phyloP scores from a whole-genome alignment of 2,797 vertebrate species.

The Molothrus aeneus region DNA sequence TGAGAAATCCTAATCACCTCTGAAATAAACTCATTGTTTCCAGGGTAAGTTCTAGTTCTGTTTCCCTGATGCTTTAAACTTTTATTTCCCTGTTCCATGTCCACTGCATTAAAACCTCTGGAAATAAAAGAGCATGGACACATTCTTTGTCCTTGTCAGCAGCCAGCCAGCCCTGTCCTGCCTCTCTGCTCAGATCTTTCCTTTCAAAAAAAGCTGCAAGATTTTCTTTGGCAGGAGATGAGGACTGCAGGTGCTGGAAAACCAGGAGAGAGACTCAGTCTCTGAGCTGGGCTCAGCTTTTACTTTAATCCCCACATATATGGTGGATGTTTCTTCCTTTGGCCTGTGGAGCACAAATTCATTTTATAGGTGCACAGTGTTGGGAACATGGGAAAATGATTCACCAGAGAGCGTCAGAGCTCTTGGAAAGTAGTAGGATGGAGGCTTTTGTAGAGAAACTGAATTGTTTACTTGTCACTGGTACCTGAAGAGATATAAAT shows the following conservation, averaged over 20 bases:
- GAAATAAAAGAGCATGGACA: neutral
- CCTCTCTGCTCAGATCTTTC: neutral
- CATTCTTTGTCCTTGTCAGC: neutral
- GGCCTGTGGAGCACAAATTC: fast-evolving
- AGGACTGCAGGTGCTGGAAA: neutral
- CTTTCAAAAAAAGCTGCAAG: neutral
- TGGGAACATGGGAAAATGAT: neutral
- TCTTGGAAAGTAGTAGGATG: neutral
- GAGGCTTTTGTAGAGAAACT: neutral
- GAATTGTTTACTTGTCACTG: neutral
- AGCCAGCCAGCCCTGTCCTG: neutral
- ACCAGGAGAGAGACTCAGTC: neutral
- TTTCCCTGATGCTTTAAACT: neutral
- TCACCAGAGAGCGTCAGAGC: neutral
- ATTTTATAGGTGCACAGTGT: neutral
- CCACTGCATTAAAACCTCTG: neutral
- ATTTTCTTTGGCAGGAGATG: neutral
- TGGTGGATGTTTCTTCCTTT: neutral
- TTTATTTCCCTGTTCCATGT: neutral
- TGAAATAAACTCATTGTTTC: neutral
- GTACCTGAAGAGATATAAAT: neutral
- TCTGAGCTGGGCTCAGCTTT: neutral
- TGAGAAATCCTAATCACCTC: neutral
- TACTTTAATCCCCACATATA: neutral
- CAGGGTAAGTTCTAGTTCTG: neutral